Conservation (phyloP, 2,113 vertebrate genomes). For the Gavia stellata region DNA sequence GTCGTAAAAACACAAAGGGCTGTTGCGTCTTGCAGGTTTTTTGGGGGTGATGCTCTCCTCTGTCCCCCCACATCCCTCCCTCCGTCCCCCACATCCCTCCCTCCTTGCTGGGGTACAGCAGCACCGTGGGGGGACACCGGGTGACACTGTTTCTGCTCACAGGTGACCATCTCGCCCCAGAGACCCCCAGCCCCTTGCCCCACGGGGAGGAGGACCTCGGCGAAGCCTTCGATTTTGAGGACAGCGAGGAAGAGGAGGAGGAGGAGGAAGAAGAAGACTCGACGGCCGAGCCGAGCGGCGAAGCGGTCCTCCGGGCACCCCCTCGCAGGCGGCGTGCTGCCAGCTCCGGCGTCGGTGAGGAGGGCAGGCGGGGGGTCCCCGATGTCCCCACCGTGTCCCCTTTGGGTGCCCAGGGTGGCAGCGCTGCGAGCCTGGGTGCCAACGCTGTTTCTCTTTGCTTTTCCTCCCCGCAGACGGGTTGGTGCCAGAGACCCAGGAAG, state of each 20-base stretch:
- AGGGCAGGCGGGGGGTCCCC: neutral
- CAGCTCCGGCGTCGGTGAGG: neutral
- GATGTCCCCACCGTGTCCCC: fast-evolving
- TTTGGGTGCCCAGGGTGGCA: neutral
- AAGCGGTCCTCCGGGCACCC: neutral
- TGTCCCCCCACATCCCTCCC: neutral
- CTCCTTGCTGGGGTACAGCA: neutral
- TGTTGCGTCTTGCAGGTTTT: neutral
- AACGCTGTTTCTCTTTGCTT: neutral
- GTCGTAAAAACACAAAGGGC: fast-evolving
- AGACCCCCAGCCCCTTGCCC: neutral
- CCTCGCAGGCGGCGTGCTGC: neutral
- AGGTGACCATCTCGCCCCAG: neutral
- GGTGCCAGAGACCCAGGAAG: neutral
- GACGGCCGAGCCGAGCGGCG: neutral
- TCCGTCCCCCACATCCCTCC: too few relatives aligned
- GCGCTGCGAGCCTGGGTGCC: neutral
- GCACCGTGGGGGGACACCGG: fast-evolving
- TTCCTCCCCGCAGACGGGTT: neutral
- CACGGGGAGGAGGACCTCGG: neutral
- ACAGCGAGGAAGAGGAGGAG: conserved; percentile 37
- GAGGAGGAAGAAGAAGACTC: conserved; percentile 4
- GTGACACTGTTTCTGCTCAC: neutral
- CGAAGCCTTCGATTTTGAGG: conserved; percentile 50
- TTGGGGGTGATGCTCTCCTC: neutral